phyloP scores from a whole-genome alignment of 1,140 invertebrate genomes.

The Cephus cinctus region DNA sequence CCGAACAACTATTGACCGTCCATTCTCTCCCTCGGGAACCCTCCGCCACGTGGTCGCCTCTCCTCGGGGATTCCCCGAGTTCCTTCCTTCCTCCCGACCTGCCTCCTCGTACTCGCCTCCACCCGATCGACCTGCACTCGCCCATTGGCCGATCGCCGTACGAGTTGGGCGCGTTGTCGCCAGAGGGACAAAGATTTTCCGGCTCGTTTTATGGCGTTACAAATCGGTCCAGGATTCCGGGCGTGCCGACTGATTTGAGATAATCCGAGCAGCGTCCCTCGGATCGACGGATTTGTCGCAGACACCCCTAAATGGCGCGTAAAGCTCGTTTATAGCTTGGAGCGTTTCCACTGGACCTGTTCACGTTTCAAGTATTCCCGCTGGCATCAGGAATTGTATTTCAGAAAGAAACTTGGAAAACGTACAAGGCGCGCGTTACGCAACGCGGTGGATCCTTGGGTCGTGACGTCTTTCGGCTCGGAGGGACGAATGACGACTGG shows the following conservation, averaged over 20 bases:
- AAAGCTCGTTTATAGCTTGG: neutral
- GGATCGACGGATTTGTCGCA: constrained; percentile 50
- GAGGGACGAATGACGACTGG: neutral
- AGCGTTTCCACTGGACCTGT: neutral
- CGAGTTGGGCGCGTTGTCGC: constrained; percentile 7
- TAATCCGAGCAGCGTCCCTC: constrained; percentile 35
- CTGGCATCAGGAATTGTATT: too few species aligned
- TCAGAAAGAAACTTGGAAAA: too few species aligned
- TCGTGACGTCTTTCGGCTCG: neutral
- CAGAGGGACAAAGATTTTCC: constrained; percentile 30
- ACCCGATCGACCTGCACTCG: neutral
- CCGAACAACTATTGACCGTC: neutral
- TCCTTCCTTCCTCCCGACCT: too few species aligned
- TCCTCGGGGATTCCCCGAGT: too few species aligned
- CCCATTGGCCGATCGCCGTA: neutral
- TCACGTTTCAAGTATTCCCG: too few species aligned
- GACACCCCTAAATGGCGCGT: constrained; percentile 45
- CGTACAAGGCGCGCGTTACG: too few species aligned
- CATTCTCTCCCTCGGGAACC: neutral
- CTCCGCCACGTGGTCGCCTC: too few species aligned
- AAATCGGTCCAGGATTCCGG: constrained; percentile 50
- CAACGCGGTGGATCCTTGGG: neutral
- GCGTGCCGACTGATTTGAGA: constrained; percentile 47
- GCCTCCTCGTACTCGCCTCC: too few species aligned
- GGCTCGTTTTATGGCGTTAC: constrained; percentile 39